Percentiles rank a stretch among this genome's conserved stretches.
Evolutionary conservation across 1,140 invertebrate genomes (phyloP).

Genomic region (Leptoteleia sp.): DNA sequence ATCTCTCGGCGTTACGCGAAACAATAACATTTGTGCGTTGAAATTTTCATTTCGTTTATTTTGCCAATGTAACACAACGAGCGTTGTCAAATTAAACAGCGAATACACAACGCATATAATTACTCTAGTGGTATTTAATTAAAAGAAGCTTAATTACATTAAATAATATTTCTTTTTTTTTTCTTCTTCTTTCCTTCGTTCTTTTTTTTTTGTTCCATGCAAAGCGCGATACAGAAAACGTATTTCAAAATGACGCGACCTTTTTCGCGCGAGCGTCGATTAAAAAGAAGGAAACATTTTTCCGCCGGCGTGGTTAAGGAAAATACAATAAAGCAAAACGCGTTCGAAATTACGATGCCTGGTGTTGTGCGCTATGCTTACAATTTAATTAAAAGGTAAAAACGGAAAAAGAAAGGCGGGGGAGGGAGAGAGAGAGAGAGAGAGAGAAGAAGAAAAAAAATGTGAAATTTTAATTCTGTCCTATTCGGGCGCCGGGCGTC

Average conservation of each 20-base stretch:
- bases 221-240: background rate
- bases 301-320: constrained; percentile 1
- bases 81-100: constrained; percentile 26
- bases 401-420: no score
- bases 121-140: constrained; percentile 36
- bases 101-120: constrained; percentile 27
- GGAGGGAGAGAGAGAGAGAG: no score
- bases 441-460: no score
- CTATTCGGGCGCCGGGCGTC: no score
- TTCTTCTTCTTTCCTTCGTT: no score
- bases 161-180: constrained; percentile 25
- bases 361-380: constrained; percentile 23
- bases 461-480: no score
- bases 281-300: no score
- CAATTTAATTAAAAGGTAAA: constrained; percentile 53
- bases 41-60: constrained; percentile 41
- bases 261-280: no score
- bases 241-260: no score
- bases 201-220: no score
- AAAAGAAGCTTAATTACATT: constrained; percentile 41
- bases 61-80: constrained; percentile 17
- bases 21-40: constrained; percentile 26
- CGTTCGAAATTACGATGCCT: constrained; percentile 27
- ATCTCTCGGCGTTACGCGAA: constrained; percentile 10
- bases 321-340: constrained; percentile 31